These are phyloP conservation scores for Pseudobourletiella spinata DNA, from an alignment of 1,140 invertebrate genomes.

Conservation along the genomic window DNA sequence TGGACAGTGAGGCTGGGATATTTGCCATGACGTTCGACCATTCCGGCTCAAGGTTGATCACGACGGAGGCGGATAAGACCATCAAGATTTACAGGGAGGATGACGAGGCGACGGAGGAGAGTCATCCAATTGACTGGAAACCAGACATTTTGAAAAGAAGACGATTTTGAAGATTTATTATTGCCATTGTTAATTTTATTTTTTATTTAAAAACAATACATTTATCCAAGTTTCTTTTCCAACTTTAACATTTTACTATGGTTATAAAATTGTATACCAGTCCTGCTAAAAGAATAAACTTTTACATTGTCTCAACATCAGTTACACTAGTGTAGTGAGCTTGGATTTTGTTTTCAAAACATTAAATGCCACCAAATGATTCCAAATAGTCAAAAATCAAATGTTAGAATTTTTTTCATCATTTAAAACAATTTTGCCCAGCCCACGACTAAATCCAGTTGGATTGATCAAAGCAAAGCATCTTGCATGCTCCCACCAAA, in stretches of 20 bases:
- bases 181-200: background rate
- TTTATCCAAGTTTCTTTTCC: too few relatives aligned
- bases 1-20: slow-evolving; percentile 97
- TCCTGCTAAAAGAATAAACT: background rate
- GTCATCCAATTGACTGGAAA: slow-evolving; percentile 93
- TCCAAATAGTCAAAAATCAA: too few relatives aligned
- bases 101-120: slow-evolving; percentile 88
- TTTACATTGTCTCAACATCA: background rate
- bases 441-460: too few relatives aligned
- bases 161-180: slow-evolving; percentile 53
- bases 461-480: too few relatives aligned
- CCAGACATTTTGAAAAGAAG: slow-evolving; percentile 86
- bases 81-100: slow-evolving; percentile 99
- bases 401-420: too few relatives aligned
- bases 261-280: background rate
- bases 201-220: background rate
- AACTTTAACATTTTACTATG: background rate
- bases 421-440: too few relatives aligned
- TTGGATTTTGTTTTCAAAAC: too few relatives aligned
- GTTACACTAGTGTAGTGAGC: too few relatives aligned
- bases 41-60: slow-evolving; percentile 84
- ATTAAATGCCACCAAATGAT: too few relatives aligned
- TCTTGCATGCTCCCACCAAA: too few relatives aligned
- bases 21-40: slow-evolving; percentile 93
- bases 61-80: slow-evolving; percentile 97